Evolutionary conservation across 23 tunicate genomes (phyloP), one percentile per base, ranked within the genome.

Genomic region (Clavelina lepadiformis): DNA sequence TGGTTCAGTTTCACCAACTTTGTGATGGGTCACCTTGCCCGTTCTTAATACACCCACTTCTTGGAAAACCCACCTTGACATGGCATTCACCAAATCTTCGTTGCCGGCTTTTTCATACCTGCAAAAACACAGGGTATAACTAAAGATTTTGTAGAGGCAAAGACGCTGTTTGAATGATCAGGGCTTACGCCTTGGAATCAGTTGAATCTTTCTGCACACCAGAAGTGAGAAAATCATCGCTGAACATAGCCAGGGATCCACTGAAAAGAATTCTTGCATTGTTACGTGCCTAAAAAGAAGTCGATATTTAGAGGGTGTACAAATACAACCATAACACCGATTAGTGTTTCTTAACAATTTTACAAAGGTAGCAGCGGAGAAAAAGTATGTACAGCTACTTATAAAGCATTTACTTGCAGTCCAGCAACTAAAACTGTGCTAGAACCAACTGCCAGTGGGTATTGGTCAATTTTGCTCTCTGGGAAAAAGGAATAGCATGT

Each of bases 281-380:
- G 85, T 94, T 94, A 18, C 99, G 88, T 22, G 99, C 99, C 88
- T 94, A 65, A 45, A 71, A 24, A 75, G n/a, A n/a, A n/a, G n/a
- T n/a, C n/a, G n/a, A n/a, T n/a, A n/a, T n/a, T n/a, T n/a, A n/a
- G n/a, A n/a, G n/a, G n/a, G n/a, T n/a, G n/a, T n/a, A n/a, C n/a
- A n/a, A n/a, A n/a, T n/a, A n/a, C n/a, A n/a, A n/a, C n/a, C n/a
- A n/a, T n/a, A n/a, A n/a, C n/a, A n/a, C n/a, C n/a, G n/a, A n/a
- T n/a, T n/a, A n/a, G n/a, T n/a, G n/a, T n/a, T n/a, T n/a, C n/a
- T n/a, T n/a, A n/a, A n/a, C n/a, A n/a, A n/a, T n/a, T n/a, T n/a
- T n/a, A n/a, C n/a, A n/a, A n/a, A n/a, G n/a, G n/a, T n/a, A n/a
- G n/a, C n/a, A n/a, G n/a, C n/a, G n/a, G n/a, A n/a, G n/a, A n/a